Base-by-base conservation (phyloP, 2,888 invertebrate species). In the Coremacera marginata region DNA sequence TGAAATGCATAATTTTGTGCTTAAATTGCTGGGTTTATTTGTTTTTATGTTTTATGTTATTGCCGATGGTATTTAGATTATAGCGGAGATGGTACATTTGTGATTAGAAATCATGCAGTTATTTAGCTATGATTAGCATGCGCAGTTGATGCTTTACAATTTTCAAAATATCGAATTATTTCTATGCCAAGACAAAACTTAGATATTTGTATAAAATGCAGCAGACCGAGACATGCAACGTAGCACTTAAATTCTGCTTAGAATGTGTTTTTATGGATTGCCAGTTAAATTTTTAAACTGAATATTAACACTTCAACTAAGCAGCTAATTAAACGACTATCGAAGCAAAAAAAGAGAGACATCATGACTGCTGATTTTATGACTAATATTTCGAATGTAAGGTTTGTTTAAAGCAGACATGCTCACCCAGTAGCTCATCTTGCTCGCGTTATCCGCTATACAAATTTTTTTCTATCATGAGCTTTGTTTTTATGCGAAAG, bases 91-190 rank as follows among this genome's bases (percentile, higher is more conserved):
- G 8, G 11, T 31, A n/a, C 63, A 65, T 52, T 73, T 73, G 49
- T 63, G 73, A 73, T 73, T 49, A 65, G 65, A 63, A 52, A 68
- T 68, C 51, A 27, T 51, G 60, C 14, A 9, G 60, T 5, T n/a
- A 25, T 60, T 27, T 11, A 2, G 25, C 60, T 27, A 25, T 11
- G 9, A 11, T 27, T n/a, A n/a, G 16, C 63, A 4, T n/a, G 8
- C 3, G n/a, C 34, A n/a, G 34, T 63, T 5, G 1, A 31, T 7
- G 8, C 14, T 44, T 11, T 44, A 44, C 11, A 44, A 3, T 44
- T 44, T 14, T 44, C 3, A 1, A 44, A 3, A 34, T n/a, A 31
- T 5, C 16, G 27, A 31, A 27, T 22, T 25, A 11, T 3, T 3
- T 3, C 3, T 25, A 9, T 22, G n/a, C n/a, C n/a, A n/a, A n/a